A percentile compares a stretch with the other conserved stretches of the same genome.
Evolutionary conservation across 2,113 vertebrate genomes (phyloP).

Genomic region (Polypterus senegalus): DNA sequence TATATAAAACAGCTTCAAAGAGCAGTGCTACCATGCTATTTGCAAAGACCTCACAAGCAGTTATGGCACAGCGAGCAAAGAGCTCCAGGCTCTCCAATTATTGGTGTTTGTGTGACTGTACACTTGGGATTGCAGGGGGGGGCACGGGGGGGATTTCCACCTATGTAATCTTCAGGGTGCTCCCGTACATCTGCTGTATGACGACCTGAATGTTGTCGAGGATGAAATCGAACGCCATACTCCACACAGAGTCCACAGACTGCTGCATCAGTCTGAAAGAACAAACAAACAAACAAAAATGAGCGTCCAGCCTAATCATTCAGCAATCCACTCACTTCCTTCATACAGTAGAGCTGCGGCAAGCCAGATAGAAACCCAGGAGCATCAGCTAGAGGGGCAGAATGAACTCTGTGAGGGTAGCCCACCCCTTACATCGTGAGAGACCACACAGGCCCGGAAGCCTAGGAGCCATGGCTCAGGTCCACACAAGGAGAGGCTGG

Average conservation of each 20-base stretch:
- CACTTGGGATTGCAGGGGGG: not conserved
- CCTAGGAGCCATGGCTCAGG: too few relatives aligned
- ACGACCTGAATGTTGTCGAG: constrained; percentile 96
- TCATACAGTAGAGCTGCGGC: too few relatives aligned
- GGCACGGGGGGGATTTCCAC: constrained; percentile 7
- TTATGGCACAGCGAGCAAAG: constrained; percentile 57
- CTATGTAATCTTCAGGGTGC: constrained; percentile 86
- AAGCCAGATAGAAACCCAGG: too few relatives aligned
- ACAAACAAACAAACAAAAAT: not conserved
- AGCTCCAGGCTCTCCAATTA: constrained; percentile 44
- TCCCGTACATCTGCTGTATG: constrained; percentile 88
- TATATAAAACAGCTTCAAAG: constrained; percentile 47
- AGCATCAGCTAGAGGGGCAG: too few relatives aligned
- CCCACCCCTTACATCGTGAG: too few relatives aligned
- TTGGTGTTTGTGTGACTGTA: constrained; percentile 8
- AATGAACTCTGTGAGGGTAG: too few relatives aligned
- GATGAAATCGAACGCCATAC: constrained; percentile 98
- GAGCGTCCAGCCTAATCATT: not conserved
- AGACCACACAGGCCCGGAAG: too few relatives aligned
- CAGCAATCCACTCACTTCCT: too few relatives aligned
- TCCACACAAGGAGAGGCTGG: too few relatives aligned
- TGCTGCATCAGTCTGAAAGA: constrained; percentile 81
- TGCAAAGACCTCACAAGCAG: constrained; percentile 66
- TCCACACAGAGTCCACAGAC: constrained; percentile 93
- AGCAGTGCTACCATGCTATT: constrained; percentile 68